Evolutionary conservation across 2,888 invertebrate genomes (phyloP), one percentile per base, ranked within the genome.

Genomic region (Cheilosia grossa): DNA sequence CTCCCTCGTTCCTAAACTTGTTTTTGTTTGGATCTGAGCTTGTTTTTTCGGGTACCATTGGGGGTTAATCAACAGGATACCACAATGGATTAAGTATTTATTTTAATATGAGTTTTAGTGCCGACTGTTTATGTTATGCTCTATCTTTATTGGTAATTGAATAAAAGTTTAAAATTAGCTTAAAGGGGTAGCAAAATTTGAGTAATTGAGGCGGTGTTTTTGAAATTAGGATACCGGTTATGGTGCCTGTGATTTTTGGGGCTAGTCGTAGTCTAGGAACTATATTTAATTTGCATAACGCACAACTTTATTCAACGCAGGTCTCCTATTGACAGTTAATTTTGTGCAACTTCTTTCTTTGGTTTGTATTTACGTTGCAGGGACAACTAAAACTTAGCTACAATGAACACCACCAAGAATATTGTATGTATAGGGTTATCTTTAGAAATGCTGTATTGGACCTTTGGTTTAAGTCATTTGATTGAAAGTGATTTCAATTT

Each of bases 11-110:
- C 53, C 21, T 17, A 4, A 21, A 42, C 17, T 53, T n/a, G n/a
- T 58, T 47, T 59, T 59, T 1, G 21, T 51, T 61, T 42, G 19
- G 51, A 56, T 21, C 54, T 77, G 33, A 54, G 24, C 2, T 27
- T n/a, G 30, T 47, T 42, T 54, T 56, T 37, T 30, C 15, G 42
- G 67, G 51, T n/a, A 15, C 49, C 30, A 19, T 64, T 78, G 49
- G 19, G 58, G 79, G 53, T 40, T 54, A 53, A 61, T 73, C 30
- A 66, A 73, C 66, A 40, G 66, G 51, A 66, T 67, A 59, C 66
- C 59, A 40, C 59, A 73, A 64, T 79, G 33, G 58, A 64, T 79
- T 79, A 66, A 80, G 66, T 66, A 80, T 44, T 80, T 80, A 64
- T 47, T 49, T 54, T 69, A 15, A 70, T 61, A 69, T 33, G 44